Conservation (phyloP, 2,113 vertebrate genomes). For the Planiliza haematocheilus region DNA sequence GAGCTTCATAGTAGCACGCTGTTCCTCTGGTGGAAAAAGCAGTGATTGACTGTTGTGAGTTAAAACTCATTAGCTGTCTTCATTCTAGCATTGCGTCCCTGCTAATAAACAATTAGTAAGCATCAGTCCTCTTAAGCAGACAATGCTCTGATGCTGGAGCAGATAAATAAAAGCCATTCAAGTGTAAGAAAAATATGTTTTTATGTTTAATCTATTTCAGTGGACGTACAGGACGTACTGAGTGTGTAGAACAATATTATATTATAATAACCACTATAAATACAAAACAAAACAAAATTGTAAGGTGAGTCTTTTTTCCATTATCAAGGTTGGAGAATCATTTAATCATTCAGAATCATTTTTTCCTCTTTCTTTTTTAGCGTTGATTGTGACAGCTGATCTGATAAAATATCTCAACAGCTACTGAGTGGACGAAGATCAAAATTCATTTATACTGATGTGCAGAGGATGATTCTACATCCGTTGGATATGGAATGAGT, state of each 20-base stretch:
- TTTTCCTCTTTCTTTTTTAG: too few relatives aligned
- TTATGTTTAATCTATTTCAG: slow-evolving; percentile 8
- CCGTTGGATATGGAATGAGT: too few relatives aligned
- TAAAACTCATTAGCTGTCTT: slow-evolving; percentile 56
- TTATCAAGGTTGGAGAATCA: too few relatives aligned
- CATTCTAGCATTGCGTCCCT: slow-evolving; percentile 25
- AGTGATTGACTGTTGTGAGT: slow-evolving; percentile 46
- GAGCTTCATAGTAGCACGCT: slow-evolving; percentile 29
- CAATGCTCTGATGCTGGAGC: not conserved
- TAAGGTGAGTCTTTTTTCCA: too few relatives aligned
- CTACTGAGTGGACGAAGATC: too few relatives aligned
- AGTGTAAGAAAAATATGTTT: slow-evolving; percentile 39
- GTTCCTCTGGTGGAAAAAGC: slow-evolving; percentile 24
- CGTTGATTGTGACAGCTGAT: too few relatives aligned
- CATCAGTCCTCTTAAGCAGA: slow-evolving; percentile 49
- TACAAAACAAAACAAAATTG: slow-evolving; percentile 6
- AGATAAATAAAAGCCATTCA: slow-evolving; percentile 41
- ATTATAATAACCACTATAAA: not conserved
- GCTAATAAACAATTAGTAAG: slow-evolving; percentile 57
- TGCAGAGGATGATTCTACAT: too few relatives aligned
- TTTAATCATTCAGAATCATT: too few relatives aligned
- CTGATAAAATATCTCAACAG: too few relatives aligned
- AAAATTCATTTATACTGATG: too few relatives aligned
- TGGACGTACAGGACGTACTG: not conserved
- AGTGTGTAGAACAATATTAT: not conserved